Conservation (phyloP, 64 coral and sea anemone genomes). For the Montipora efflorescens region DNA sequence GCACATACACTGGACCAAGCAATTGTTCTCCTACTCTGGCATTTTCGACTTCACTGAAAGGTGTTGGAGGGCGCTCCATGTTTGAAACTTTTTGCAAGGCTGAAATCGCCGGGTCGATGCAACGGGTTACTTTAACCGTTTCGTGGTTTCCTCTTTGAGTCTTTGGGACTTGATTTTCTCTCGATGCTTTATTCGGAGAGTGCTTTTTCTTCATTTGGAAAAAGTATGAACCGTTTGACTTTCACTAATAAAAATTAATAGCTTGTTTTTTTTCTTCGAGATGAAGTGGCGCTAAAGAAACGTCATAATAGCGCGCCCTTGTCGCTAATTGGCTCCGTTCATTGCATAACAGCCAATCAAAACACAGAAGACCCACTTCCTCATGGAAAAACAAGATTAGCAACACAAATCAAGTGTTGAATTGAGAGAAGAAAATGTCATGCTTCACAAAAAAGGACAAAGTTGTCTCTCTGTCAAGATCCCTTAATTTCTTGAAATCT, state of each 20-base stretch:
- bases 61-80: constrained; percentile 7
- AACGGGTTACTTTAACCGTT: background rate
- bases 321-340: constrained; percentile 5
- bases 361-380: background rate
- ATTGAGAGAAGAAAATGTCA: no score
- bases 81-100: constrained; percentile 38
- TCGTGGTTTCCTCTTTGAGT: constrained; percentile 26
- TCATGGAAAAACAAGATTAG: background rate
- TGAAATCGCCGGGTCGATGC: constrained; percentile 20
- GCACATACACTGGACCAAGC: constrained; percentile 19
- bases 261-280: background rate
- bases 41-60: constrained; percentile 20
- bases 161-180: constrained; percentile 22
- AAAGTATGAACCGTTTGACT: background rate
- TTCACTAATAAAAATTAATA: background rate
- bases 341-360: constrained; percentile 28
- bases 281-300: constrained; percentile 6
- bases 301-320: constrained; percentile 56
- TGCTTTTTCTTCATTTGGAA: constrained; percentile 31
- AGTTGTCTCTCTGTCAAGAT: no score
- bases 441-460: no score
- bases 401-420: no score
- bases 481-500: no score
- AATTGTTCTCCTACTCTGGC: constrained; percentile 27
- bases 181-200: constrained; percentile 9